A percentile compares a stretch with the other conserved stretches of the same genome.
Evolutionary conservation across 2,797 vertebrate species (phyloP).

Genomic region (Ctenopoma kingsleyae): DNA sequence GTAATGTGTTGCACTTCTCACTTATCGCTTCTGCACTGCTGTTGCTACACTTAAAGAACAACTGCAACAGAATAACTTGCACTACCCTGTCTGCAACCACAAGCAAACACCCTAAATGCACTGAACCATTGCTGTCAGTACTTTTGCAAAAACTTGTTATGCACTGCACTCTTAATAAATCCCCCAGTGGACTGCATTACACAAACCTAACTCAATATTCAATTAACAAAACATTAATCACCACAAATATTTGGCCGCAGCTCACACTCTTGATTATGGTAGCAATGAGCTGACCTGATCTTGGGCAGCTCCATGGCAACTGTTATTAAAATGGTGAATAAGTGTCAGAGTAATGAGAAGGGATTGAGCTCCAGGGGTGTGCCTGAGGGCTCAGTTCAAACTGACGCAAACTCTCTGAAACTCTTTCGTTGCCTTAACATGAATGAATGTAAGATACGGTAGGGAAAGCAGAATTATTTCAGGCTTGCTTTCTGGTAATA

Average conservation of each 20-base stretch:
- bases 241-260: constrained; percentile 32
- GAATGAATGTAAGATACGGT: constrained; percentile 42
- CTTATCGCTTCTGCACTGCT: constrained; percentile 4
- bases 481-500: constrained; percentile 52
- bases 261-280: background rate
- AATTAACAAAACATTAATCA: constrained; percentile 47
- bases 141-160: constrained; percentile 24
- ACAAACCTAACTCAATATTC: constrained; percentile 31
- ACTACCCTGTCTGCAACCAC: constrained; percentile 19
- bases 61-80: constrained; percentile 8
- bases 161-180: constrained; percentile 28
- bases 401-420: constrained; percentile 81
- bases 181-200: constrained; percentile 12
- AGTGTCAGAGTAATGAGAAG: constrained; percentile 60
- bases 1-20: constrained; percentile 20
- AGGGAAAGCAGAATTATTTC: constrained; percentile 37
- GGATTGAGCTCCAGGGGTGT: constrained; percentile 55
- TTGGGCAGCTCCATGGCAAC: constrained; percentile 57
- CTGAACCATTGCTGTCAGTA: constrained; percentile 17
- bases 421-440: constrained; percentile 24
- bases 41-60: constrained; percentile 25
- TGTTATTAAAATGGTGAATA: constrained; percentile 52
- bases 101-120: constrained; percentile 3
- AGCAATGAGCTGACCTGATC: constrained; percentile 31
- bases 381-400: constrained; percentile 64